Evolutionary conservation across 2,113 vertebrate genomes (phyloP).

Genomic region (Apeltes quadracus): DNA sequence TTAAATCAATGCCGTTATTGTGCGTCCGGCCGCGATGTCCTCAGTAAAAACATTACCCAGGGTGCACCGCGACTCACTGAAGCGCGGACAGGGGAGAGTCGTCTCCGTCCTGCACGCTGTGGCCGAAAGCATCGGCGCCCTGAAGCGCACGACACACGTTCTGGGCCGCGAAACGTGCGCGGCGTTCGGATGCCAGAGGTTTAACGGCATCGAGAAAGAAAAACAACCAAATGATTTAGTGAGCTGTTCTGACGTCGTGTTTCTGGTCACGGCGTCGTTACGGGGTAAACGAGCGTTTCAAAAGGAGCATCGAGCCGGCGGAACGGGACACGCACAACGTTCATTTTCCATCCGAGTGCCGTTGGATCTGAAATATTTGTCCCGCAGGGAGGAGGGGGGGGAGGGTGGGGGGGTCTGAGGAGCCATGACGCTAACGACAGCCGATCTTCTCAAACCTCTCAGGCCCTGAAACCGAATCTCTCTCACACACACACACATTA

Average conservation of each 20-base stretch:
- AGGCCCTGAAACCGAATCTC: conserved; percentile 57
- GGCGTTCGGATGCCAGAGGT: too few relatives aligned
- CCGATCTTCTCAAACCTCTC: conserved; percentile 46
- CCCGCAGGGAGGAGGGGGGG: neutral
- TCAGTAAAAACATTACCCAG: too few relatives aligned
- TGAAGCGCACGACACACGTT: too few relatives aligned
- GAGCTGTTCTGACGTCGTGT: conserved; percentile 57
- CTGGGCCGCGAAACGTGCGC: too few relatives aligned
- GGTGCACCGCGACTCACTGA: too few relatives aligned
- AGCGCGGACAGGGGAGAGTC: too few relatives aligned
- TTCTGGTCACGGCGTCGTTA: conserved; percentile 57
- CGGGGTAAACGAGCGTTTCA: conserved; percentile 48
- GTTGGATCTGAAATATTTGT: conserved; percentile 26
- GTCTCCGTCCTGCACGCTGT: too few relatives aligned
- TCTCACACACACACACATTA: neutral
- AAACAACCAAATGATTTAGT: conserved; percentile 57
- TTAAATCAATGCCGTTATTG: too few relatives aligned
- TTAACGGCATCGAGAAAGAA: too few relatives aligned
- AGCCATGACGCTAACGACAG: conserved; percentile 55
- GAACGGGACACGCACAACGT: conserved; percentile 19
- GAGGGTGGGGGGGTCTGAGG: neutral
- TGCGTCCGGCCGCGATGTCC: too few relatives aligned
- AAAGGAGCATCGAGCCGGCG: too few relatives aligned
- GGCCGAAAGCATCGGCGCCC: too few relatives aligned
- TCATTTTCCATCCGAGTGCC: conserved; percentile 31